Conservation (phyloP, 1,140 invertebrate genomes). For the Ceratoteleas bidentatus region DNA sequence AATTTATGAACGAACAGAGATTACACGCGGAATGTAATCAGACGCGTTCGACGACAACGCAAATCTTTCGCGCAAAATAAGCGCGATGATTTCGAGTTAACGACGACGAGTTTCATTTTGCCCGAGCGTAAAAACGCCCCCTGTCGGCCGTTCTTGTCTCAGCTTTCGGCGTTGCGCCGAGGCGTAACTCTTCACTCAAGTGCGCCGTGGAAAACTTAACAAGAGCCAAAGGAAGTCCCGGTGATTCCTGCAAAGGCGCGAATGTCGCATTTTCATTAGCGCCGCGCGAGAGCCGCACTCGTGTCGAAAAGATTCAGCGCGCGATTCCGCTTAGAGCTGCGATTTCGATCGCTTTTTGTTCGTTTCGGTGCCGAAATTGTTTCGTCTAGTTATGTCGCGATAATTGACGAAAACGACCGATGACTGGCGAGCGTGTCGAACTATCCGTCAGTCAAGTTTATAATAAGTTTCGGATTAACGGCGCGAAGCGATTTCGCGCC, state of each 20-base stretch:
- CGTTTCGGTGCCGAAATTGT: too few relatives aligned
- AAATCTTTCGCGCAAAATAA: constrained; percentile 57
- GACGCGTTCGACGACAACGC: constrained; percentile 70
- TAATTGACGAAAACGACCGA: not conserved
- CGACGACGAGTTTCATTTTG: constrained; percentile 71
- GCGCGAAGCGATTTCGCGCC: not conserved
- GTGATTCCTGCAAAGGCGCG: constrained; percentile 70
- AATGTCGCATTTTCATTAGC: constrained; percentile 76
- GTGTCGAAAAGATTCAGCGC: too few relatives aligned
- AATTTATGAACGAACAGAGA: constrained; percentile 24
- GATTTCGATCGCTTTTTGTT: constrained; percentile 26
- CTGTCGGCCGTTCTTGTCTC: constrained; percentile 41
- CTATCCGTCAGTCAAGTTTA: constrained; percentile 32
- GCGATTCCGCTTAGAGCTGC: too few relatives aligned
- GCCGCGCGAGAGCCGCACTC: constrained; percentile 56
- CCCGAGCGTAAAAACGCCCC: constrained; percentile 69
- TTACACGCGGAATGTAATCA: constrained; percentile 70
- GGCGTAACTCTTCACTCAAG: constrained; percentile 63
- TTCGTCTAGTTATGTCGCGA: too few relatives aligned
- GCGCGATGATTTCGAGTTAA: constrained; percentile 63
- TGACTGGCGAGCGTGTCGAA: constrained; percentile 11
- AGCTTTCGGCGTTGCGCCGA: constrained; percentile 49
- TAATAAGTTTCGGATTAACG: constrained; percentile 17
- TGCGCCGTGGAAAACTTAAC: constrained; percentile 67
- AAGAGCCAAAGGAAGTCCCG: constrained; percentile 67